Percentiles rank a stretch among this genome's conserved stretches.
phyloP scores from a whole-genome alignment of 2,113 vertebrate genomes.

The Tiliqua scincoides region DNA sequence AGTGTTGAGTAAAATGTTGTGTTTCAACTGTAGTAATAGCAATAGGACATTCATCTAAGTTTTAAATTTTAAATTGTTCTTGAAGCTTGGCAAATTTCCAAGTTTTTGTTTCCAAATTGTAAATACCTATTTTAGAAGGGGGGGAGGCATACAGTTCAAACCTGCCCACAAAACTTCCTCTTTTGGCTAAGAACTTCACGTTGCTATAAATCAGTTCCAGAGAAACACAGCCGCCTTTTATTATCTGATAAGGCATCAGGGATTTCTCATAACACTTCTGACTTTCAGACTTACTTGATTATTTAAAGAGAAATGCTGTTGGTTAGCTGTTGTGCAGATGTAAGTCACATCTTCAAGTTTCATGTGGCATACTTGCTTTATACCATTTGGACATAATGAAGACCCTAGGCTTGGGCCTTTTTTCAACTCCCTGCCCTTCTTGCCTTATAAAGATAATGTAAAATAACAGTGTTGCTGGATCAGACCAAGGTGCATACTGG shows the following conservation, averaged over 20 bases:
- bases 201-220: constrained; percentile 47
- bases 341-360: not conserved
- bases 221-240: constrained; percentile 64
- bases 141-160: constrained; percentile 63
- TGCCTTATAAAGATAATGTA: not conserved
- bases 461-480: not conserved
- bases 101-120: constrained; percentile 65
- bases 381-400: not conserved
- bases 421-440: not conserved
- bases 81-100: constrained; percentile 58
- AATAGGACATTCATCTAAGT: constrained; percentile 66
- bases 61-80: constrained; percentile 40
- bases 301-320: constrained; percentile 64
- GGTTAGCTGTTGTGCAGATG: constrained; percentile 38
- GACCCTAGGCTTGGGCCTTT: not conserved
- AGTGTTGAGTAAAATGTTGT: constrained; percentile 40
- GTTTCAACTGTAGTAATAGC: constrained; percentile 50
- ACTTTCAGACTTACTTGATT: constrained; percentile 63
- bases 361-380: not conserved
- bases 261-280: constrained; percentile 59
- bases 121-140: constrained; percentile 56
- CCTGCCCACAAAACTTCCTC: constrained; percentile 50
- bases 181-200: constrained; percentile 49
- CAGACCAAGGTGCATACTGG: not conserved
- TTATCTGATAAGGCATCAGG: constrained; percentile 70